Base-by-base conservation (phyloP, 2,888 invertebrate genomes). In the Schrankia costaestrigalis region DNA sequence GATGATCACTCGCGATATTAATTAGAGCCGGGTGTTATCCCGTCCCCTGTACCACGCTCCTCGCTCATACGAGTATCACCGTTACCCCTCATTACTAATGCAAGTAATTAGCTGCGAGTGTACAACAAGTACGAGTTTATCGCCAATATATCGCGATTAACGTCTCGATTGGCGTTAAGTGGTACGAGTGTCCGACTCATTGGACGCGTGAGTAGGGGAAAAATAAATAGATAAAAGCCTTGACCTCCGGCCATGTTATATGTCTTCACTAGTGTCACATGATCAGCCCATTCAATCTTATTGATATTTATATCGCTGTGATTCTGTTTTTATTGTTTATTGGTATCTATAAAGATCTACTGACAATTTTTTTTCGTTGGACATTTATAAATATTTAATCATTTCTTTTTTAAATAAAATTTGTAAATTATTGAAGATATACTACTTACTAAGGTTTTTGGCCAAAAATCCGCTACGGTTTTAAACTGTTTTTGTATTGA, bases 51-150 rank as follows among this genome's bases (percentile, higher is more conserved):
- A 31, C 40, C 46, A 40, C 41, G 35, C 25, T 28, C n/a, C n/a
- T n/a, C n/a, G n/a, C n/a, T n/a, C n/a, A n/a, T n/a, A n/a, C n/a
- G n/a, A n/a, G n/a, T n/a, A n/a, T n/a, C n/a, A n/a, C n/a, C n/a
- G n/a, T n/a, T n/a, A 63, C 68, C 63, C 56, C 65, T 78, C 71
- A 84, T 85, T 77, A 82, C 76, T 83, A 84, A 82, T 84, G 73
- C 78, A 82, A 56, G 78, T 78, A 78, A 83, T 83, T 80, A 82
- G 71, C 77, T 73, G 75, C 64, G 62, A 74, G 63, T 55, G 60
- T 56, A 65, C 66, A 70, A 72, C 75, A 66, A 79, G 73, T 74
- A 66, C 63, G 58, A 42, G 58, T 71, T 78, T 77, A 78, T 72
- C 62, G 71, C 66, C 81, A 39, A 79, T 85, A 80, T 69, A 82